Conservation (phyloP, 1,140 invertebrate species). For the Chionoecetes opilio region DNA sequence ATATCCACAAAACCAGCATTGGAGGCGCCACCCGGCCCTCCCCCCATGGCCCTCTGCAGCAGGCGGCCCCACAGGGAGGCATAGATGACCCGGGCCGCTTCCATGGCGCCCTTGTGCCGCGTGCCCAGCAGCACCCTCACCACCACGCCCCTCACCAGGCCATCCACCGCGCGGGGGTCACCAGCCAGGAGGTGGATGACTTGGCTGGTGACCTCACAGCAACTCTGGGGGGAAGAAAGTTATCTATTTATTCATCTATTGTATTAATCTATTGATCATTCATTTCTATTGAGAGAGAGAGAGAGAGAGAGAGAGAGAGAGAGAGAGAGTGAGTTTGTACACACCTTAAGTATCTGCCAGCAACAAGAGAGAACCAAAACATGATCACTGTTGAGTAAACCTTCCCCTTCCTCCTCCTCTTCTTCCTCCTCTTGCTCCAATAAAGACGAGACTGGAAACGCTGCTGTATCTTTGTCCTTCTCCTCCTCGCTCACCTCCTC, state of each 20-base stretch:
- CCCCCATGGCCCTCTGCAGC: background rate
- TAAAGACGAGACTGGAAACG: background rate
- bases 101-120: constrained; percentile 92
- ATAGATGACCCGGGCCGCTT: constrained; percentile 87
- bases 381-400: constrained; percentile 87
- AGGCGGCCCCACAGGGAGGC: background rate
- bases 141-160: constrained; percentile 83
- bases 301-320: constrained; percentile 72
- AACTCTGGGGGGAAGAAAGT: constrained; percentile 17
- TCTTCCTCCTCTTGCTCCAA: constrained; percentile 33
- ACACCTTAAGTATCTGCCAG: constrained; percentile 91
- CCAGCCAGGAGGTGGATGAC: background rate
- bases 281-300: too few species aligned
- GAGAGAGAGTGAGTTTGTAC: constrained; percentile 76
- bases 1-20: background rate
- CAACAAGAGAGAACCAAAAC: constrained; percentile 89
- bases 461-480: constrained; percentile 83
- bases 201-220: constrained; percentile 52
- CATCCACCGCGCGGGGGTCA: background rate
- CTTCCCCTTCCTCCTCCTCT: constrained; percentile 83
- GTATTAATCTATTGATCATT: too few species aligned
- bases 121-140: constrained; percentile 89
- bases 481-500: constrained; percentile 86
- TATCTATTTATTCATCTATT: background rate
- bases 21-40: background rate